Base-by-base conservation (phyloP, 2,113 vertebrate species). In the Tor tambroides region DNA sequence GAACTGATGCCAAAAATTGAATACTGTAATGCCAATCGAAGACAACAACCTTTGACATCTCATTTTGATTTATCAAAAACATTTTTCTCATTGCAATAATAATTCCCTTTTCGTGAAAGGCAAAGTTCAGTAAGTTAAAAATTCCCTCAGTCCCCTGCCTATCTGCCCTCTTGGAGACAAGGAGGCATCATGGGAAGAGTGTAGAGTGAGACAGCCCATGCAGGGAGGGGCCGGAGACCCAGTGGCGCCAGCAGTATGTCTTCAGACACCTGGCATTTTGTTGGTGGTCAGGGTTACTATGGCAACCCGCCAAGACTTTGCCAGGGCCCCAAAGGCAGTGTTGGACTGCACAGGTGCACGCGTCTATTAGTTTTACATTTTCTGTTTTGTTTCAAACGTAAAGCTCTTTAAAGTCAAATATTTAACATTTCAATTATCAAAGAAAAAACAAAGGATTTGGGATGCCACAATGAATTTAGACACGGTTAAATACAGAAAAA, bases 241-340 rank as follows among this genome's bases (percentile, higher is more conserved):
- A 80, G 80, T 59, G 83, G 89, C 84, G 85, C 83, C 88, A 86
- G 80, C 32, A 61, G 85, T 84, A 86, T 72, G 82, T 83, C 76
- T 59, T 75, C 87, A 88, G 83, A 90, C 90, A 91, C 90, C 88
- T 91, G 91, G 88, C 88, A 90, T 90, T 89, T 80, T 91, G 85
- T 89, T 91, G 88, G 84, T 84, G 76, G 88, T 89, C 88, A 86
- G 72, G 80, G 88, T 91, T 91, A 86, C 86, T 83, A 83, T 86
- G 87, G 88, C 83, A 90, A 91, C 85, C 61, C 54, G 83, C 63
- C 56, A 67, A 87, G 83, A 85, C 59, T 87, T 87, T 85, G 78
- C 86, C 85, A 69, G 87, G 61, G 61, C 51, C 78, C 67, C 76
- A 72, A 32, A 83, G 71, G 71, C 79, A 87, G 69, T 65, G 28